Conservation (phyloP, 2,113 vertebrate genomes). For the Felis catus region DNA sequence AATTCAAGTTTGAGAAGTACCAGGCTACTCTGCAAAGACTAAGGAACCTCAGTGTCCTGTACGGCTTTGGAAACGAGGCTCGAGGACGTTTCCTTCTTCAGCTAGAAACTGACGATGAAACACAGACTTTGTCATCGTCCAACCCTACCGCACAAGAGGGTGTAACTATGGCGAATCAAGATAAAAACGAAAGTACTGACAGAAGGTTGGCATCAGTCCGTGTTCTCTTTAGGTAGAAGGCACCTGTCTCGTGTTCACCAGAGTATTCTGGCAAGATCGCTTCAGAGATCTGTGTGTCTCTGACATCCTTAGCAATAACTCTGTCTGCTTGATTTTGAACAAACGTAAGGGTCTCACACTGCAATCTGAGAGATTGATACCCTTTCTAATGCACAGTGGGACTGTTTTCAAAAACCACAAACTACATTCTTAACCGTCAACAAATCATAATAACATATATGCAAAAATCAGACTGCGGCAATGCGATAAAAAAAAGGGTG, state of each 20-base stretch:
- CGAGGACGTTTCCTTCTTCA: not conserved
- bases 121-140: not conserved
- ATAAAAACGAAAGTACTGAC: not conserved
- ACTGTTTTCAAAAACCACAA: not conserved
- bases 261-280: not conserved
- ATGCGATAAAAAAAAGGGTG: conserved; percentile 1
- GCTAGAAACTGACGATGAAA: not conserved
- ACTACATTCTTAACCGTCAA: not conserved
- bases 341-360: not conserved
- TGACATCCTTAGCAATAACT: not conserved
- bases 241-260: not conserved
- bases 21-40: not conserved
- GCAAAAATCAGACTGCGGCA: not conserved
- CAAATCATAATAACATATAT: not conserved
- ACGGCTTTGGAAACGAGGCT: not conserved
- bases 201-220: not conserved
- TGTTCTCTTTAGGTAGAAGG: not conserved
- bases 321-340: conserved; percentile 33
- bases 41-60: not conserved
- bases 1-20: not conserved
- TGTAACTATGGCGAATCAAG: not conserved
- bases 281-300: not conserved
- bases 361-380: not conserved
- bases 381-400: not conserved
- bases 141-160: not conserved